These are phyloP conservation scores for Sebastes iracundus DNA, from an alignment of 2,797 vertebrate species.

Conservation along the genomic window DNA sequence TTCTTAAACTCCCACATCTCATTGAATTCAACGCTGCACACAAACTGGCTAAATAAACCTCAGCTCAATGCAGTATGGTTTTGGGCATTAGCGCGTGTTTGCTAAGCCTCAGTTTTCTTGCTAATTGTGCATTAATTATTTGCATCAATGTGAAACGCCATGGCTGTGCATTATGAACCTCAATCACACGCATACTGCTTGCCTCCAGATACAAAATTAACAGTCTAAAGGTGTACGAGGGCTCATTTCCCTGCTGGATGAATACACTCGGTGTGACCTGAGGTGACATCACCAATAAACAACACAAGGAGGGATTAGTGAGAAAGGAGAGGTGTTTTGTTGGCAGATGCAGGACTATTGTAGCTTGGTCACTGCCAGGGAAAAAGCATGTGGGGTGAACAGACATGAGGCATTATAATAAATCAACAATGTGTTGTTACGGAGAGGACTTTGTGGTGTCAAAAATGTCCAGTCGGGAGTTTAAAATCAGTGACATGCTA, in stretches of 20 bases:
- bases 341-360: neutral
- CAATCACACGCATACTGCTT: neutral
- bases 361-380: neutral
- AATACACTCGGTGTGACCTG: neutral
- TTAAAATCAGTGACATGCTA: neutral
- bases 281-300: constrained; percentile 6
- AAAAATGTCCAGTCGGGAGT: neutral
- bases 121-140: constrained; percentile 1
- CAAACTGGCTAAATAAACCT: constrained; percentile 9
- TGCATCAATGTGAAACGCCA: neutral
- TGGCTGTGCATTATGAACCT: neutral
- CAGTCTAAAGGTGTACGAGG: neutral
- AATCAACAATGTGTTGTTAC: neutral
- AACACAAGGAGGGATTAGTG: neutral
- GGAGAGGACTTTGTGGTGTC: neutral
- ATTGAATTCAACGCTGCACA: constrained; percentile 4
- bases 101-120: neutral
- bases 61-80: neutral
- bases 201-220: neutral
- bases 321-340: neutral
- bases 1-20: constrained; percentile 7
- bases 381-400: neutral
- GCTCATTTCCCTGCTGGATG: neutral
- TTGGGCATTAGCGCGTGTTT: neutral
- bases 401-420: neutral